Conservation (phyloP, 2,113 vertebrate genomes). For the Cairina moschata region DNA sequence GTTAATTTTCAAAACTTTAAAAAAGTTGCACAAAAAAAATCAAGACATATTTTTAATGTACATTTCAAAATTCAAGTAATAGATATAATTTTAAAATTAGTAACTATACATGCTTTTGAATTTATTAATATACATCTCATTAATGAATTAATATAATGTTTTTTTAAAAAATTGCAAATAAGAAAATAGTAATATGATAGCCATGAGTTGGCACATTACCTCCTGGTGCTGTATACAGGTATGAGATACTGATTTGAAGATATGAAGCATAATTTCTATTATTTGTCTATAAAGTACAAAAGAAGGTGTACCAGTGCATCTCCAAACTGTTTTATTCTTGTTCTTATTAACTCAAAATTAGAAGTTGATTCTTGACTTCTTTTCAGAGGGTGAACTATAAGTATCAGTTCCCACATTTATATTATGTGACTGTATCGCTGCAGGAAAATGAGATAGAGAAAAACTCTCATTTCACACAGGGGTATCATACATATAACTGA, state of each 20-base stretch:
- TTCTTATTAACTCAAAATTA: conserved; percentile 21
- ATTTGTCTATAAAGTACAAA: background rate
- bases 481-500: background rate
- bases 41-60: background rate
- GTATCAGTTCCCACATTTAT: background rate
- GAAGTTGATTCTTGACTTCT: conserved; percentile 29
- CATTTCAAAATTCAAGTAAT: background rate
- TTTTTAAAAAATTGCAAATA: background rate
- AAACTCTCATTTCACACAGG: conserved; percentile 9
- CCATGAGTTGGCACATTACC: background rate
- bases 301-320: background rate
- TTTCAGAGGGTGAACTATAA: background rate
- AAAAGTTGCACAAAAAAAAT: background rate
- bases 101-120: background rate
- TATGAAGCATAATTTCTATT: background rate
- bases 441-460: conserved; percentile 17
- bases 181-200: background rate
- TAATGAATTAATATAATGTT: background rate
- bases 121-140: background rate
- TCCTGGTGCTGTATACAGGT: background rate
- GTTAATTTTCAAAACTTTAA: background rate
- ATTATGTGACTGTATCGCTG: background rate
- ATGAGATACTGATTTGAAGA: background rate
- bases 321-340: background rate
- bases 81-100: background rate